Percentiles rank a stretch among this genome's conserved stretches.
Evolutionary conservation across 2,888 invertebrate species (phyloP).

Genomic region (Synanthedon formicaeformis): DNA sequence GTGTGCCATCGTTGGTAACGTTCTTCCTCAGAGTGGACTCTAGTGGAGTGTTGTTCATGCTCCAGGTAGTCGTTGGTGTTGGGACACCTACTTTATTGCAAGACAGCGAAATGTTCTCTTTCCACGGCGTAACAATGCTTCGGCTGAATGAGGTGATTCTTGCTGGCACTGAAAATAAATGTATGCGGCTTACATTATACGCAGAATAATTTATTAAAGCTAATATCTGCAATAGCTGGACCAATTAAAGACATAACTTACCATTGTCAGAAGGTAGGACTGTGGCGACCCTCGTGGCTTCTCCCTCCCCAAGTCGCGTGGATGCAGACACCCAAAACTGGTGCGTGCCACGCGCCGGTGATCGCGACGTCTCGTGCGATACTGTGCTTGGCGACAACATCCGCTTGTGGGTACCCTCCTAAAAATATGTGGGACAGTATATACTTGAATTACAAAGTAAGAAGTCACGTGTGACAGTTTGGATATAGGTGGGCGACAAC

Average conservation of each 20-base stretch:
- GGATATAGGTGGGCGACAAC: not conserved
- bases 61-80: constrained; percentile 81
- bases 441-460: constrained; percentile 1
- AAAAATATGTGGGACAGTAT: constrained; percentile 2
- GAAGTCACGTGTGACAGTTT: not conserved
- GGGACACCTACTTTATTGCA: constrained; percentile 90
- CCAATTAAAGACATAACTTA: constrained; percentile 13
- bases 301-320: constrained; percentile 87
- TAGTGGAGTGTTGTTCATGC: constrained; percentile 79
- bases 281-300: constrained; percentile 81
- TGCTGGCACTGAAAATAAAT: constrained; percentile 76
- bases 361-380: constrained; percentile 77
- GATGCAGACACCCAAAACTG: constrained; percentile 81
- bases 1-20: constrained; percentile 77
- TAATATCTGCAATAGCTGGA: constrained; percentile 6
- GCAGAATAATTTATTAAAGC: not conserved
- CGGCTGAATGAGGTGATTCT: constrained; percentile 90
- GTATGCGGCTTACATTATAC: no score
- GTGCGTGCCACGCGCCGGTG: constrained; percentile 79
- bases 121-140: constrained; percentile 85
- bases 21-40: constrained; percentile 78
- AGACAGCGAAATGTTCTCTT: constrained; percentile 83
- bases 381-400: constrained; percentile 77
- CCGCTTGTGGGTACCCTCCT: constrained; percentile 82
- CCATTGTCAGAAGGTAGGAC: constrained; percentile 80